Percentiles rank a stretch among this genome's conserved stretches.
These are phyloP conservation scores for Cerceris rybyensis DNA, from an alignment of 2,888 invertebrate genomes.

Conservation along the genomic window DNA sequence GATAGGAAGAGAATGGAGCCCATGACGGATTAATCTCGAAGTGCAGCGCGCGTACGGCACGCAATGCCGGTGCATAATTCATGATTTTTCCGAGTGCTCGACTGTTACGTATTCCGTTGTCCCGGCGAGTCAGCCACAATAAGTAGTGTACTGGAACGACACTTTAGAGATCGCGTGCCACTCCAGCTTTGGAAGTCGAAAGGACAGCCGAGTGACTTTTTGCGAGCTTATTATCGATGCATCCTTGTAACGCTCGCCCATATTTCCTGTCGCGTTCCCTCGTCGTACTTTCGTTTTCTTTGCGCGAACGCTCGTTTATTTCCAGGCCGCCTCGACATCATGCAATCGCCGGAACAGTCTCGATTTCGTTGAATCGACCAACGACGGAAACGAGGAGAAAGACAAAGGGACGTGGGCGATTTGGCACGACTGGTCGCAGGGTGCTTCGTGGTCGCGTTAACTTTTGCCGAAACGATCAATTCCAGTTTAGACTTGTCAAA, in stretches of 20 bases:
- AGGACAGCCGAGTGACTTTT: slow-evolving; percentile 21
- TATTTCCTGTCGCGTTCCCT: not conserved
- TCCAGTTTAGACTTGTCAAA: no score
- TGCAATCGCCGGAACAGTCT: slow-evolving; percentile 29
- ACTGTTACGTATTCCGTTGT: slow-evolving; percentile 55
- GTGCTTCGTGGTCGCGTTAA: no score
- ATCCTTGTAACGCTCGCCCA: not conserved
- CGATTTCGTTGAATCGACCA: slow-evolving; percentile 47
- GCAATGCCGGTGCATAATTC: slow-evolving; percentile 60
- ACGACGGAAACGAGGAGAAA: slow-evolving; percentile 12
- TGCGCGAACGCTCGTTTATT: slow-evolving; percentile 29
- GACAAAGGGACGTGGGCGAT: slow-evolving; percentile 9
- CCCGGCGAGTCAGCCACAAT: slow-evolving; percentile 30
- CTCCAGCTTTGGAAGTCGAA: slow-evolving; percentile 43
- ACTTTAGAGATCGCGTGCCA: slow-evolving; percentile 25
- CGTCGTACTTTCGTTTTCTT: slow-evolving; percentile 38
- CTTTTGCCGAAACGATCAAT: no score
- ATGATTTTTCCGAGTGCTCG: slow-evolving; percentile 61
- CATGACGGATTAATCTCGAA: slow-evolving; percentile 66
- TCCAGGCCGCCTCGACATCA: slow-evolving; percentile 21
- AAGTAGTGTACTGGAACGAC: slow-evolving; percentile 24
- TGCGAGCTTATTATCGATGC: slow-evolving; percentile 33
- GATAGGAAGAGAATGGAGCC: slow-evolving; percentile 64
- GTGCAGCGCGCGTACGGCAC: slow-evolving; percentile 60
- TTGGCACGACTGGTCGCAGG: no score